Evolutionary conservation across 2,113 vertebrate genomes (phyloP).

Genomic region (Platichthys stellatus): DNA sequence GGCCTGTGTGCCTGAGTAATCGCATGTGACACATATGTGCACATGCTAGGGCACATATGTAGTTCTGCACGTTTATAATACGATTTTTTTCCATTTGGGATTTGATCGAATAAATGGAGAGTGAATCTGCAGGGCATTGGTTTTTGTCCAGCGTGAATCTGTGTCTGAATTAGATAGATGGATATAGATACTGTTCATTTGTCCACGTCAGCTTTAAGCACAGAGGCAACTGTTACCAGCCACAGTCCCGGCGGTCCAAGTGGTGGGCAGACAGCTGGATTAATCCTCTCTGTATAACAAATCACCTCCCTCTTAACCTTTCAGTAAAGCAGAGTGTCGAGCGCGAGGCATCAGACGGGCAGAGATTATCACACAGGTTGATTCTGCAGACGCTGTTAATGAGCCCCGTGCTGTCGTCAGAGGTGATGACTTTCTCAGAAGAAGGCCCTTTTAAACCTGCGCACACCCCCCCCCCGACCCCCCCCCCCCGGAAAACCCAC

Average conservation of each 20-base stretch:
- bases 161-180: slow-evolving; percentile 25
- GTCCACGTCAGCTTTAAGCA: slow-evolving; percentile 26
- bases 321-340: slow-evolving; percentile 17
- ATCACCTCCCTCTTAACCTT: slow-evolving; percentile 59
- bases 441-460: not conserved
- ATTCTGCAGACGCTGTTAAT: slow-evolving; percentile 37
- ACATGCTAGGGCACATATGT: not conserved
- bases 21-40: slow-evolving; percentile 12
- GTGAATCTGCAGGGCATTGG: slow-evolving; percentile 15
- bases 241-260: slow-evolving; percentile 22
- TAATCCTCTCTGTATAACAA: slow-evolving; percentile 59
- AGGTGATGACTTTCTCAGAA: slow-evolving; percentile 33
- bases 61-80: not conserved
- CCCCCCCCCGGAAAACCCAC: not conserved
- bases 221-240: slow-evolving; percentile 44
- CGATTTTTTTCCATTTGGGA: not conserved
- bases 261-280: slow-evolving; percentile 41
- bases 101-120: slow-evolving; percentile 1
- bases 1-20: slow-evolving; percentile 12
- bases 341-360: slow-evolving; percentile 12
- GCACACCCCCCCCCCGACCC: not conserved
- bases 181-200: slow-evolving; percentile 34
- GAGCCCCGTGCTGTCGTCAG: slow-evolving; percentile 21
- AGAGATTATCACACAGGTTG: slow-evolving; percentile 40
- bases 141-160: slow-evolving; percentile 6